Percentiles rank a stretch among this genome's conserved stretches.
These are phyloP conservation scores for Nycticebus coucang DNA, from an alignment of 2,113 vertebrate species.

Conservation along the genomic window DNA sequence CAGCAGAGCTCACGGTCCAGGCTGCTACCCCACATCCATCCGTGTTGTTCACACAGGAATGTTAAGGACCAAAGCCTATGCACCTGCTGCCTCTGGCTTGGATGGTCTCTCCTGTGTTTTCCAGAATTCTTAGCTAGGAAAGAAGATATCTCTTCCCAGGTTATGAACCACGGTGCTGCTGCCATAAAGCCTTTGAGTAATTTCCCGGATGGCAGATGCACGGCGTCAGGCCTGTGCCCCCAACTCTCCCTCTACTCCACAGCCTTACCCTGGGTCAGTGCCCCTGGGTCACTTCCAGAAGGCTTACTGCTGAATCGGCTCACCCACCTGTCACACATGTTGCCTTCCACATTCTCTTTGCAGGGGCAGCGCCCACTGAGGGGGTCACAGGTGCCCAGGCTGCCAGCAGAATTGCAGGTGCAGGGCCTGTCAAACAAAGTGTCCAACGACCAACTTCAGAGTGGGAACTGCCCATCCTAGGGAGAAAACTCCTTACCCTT, in stretches of 20 bases:
- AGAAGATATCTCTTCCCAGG: background rate
- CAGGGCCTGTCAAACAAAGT: slow-evolving; percentile 86
- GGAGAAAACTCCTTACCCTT: background rate
- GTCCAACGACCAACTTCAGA: background rate
- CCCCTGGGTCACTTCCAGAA: background rate
- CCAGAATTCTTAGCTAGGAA: background rate
- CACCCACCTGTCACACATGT: slow-evolving; percentile 90
- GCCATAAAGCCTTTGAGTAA: background rate
- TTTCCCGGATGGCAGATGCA: background rate
- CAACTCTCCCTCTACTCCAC: background rate
- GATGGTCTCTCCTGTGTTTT: background rate
- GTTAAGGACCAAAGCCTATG: fast-evolving
- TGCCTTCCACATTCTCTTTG: slow-evolving; percentile 91
- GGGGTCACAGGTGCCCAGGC: slow-evolving; percentile 87
- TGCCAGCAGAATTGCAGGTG: slow-evolving; percentile 87
- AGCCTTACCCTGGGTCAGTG: background rate
- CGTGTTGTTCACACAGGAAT: background rate
- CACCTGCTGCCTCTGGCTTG: background rate
- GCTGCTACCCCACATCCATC: background rate
- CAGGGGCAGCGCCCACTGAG: slow-evolving; percentile 91
- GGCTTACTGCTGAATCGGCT: fast-evolving
- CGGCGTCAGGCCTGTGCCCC: background rate
- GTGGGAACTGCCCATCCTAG: fast-evolving
- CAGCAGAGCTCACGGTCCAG: background rate
- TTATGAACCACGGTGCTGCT: background rate